Evolutionary conservation across 1,140 invertebrate species (phyloP), one percentile per base, ranked within the genome.

Genomic region (Tribolium madens): DNA sequence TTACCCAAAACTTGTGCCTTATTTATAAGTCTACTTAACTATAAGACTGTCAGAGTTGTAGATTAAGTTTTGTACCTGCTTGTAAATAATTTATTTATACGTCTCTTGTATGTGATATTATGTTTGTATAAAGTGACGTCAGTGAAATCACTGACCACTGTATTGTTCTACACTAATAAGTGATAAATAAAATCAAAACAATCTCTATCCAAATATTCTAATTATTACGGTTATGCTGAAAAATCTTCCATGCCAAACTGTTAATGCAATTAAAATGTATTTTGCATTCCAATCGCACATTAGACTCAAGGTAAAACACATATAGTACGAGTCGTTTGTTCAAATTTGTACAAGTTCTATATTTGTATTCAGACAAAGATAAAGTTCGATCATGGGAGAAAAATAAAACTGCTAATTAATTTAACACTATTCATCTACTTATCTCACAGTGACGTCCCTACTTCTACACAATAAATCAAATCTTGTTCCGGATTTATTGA

Each of bases 21-120:
- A 64, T 64, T 64, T 64, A 64, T 42, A 33, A 64, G 57, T 14
- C 52, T 17, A 57, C 26, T 31, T 14, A 42, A 42, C 1, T 9
- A n/a, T n/a, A 64, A 64, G 57, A 64, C 57, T 64, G 57, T 14
- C 3, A 4, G 9, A 17, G 52, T 64, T 31, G 26, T 64, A 64
- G 10, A 21, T 57, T 57, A 57, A 57, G 52, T 64, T 64, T 64
- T 64, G 57, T 64, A 64, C 57, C 57, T 64, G 57, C 57, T 14
- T 64, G 21, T 64, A 26, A 14, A 64, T 64, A 33, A 64, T 64
- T 64, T 64, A 64, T 64, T 64, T 64, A 33, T 64, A 57, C 52
- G 52, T 64, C 10, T 64, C 57, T 64, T 12, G 15, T 64, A 64
- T 64, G 57, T 64, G 26, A 50, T 50, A 50, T 26, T 26, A 33